Conservation (phyloP, 2,113 vertebrate genomes). For the Myodes glareolus region DNA sequence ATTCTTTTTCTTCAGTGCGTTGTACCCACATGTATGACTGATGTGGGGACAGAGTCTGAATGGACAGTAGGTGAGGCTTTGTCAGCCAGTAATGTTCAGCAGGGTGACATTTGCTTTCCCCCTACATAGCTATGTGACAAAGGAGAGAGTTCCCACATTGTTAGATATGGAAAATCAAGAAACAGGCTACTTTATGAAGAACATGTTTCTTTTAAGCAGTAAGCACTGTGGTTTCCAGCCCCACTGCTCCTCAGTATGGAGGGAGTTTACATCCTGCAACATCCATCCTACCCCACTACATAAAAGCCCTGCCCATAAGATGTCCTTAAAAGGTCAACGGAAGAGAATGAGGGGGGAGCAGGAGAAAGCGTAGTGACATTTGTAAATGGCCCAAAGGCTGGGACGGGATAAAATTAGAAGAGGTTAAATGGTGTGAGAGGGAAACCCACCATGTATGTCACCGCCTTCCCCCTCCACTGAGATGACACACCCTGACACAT, state of each 20-base stretch:
- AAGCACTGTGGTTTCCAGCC: not conserved
- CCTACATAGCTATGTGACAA: not conserved
- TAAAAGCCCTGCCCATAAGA: not conserved
- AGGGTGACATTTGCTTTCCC: not conserved
- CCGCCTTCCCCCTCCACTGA: not conserved
- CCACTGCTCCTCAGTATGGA: not conserved
- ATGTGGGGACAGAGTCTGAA: not conserved
- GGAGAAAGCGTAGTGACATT: slow-evolving; percentile 36
- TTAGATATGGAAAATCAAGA: not conserved
- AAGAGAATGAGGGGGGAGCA: slow-evolving; percentile 34
- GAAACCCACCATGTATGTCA: not conserved
- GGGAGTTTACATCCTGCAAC: not conserved
- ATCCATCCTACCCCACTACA: not conserved
- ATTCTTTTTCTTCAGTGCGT: not conserved
- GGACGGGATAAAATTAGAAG: slow-evolving; percentile 45
- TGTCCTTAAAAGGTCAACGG: slow-evolving; percentile 44
- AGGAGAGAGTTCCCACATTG: not conserved
- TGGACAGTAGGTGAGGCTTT: not conserved
- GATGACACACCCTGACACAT: not conserved
- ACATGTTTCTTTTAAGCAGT: not conserved
- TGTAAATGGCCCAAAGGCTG: not conserved
- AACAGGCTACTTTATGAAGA: not conserved
- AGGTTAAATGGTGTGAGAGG: not conserved
- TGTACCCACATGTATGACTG: too few relatives aligned
- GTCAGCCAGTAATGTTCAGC: too few relatives aligned